phyloP scores from a whole-genome alignment of 2,888 invertebrate species.

The Leptura quadrifasciata region DNA sequence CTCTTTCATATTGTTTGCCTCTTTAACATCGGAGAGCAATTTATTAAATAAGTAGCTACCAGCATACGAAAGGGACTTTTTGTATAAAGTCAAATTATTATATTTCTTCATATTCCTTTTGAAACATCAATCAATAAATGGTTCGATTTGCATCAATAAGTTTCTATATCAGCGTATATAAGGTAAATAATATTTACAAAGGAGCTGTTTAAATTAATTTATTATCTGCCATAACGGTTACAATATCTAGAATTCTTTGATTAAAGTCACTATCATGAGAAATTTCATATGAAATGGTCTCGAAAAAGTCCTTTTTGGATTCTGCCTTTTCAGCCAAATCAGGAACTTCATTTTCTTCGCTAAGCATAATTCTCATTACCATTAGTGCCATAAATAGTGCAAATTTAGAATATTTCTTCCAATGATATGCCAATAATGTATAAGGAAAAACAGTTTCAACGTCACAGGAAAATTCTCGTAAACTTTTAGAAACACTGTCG shows the following conservation, averaged over 20 bases:
- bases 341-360: conserved; percentile 42
- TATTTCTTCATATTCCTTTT: too few species aligned
- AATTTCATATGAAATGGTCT: not conserved
- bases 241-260: conserved; percentile 28
- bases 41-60: too few species aligned
- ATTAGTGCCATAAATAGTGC: conserved; percentile 44
- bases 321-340: not conserved
- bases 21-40: too few species aligned
- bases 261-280: not conserved
- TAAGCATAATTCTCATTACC: conserved; percentile 42
- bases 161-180: too few species aligned
- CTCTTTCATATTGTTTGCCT: too few species aligned
- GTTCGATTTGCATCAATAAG: too few species aligned
- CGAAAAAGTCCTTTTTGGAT: not conserved
- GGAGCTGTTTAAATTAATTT: not conserved
- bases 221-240: conserved; percentile 29
- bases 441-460: conserved; percentile 56
- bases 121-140: too few species aligned
- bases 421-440: conserved; percentile 35
- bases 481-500: conserved; percentile 50
- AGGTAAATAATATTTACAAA: too few species aligned
- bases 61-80: too few species aligned
- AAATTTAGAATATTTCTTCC: conserved; percentile 32
- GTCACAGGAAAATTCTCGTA: conserved; percentile 59
- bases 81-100: too few species aligned